Conservation (phyloP, 2,888 invertebrate species). For the Anorthoa munda region DNA sequence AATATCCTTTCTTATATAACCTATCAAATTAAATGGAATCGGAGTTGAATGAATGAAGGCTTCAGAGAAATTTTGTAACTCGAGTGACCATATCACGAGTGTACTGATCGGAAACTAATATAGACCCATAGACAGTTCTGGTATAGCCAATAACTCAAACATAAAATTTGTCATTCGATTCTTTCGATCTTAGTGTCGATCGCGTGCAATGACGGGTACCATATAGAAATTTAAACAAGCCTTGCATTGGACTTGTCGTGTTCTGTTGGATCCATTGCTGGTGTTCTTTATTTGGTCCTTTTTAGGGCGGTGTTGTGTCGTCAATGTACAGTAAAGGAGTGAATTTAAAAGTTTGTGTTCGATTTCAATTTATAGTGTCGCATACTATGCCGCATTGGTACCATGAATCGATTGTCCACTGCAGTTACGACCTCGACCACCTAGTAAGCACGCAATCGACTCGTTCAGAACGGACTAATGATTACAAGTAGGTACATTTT, state of each 20-base stretch:
- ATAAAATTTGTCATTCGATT: slow-evolving; percentile 78
- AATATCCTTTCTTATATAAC: slow-evolving; percentile 20
- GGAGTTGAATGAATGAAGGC: slow-evolving; percentile 24
- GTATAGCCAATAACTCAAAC: slow-evolving; percentile 71
- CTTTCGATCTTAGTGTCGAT: slow-evolving; percentile 72
- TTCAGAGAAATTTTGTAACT: slow-evolving; percentile 66
- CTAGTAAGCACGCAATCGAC: slow-evolving; percentile 86
- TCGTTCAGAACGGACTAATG: slow-evolving; percentile 78
- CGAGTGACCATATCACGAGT: slow-evolving; percentile 53
- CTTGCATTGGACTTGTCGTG: slow-evolving; percentile 62
- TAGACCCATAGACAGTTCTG: slow-evolving; percentile 72
- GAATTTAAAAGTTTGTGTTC: slow-evolving; percentile 74
- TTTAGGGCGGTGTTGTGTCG: slow-evolving; percentile 36
- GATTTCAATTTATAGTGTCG: slow-evolving; percentile 84
- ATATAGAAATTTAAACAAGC: slow-evolving; percentile 62
- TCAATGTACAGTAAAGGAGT: slow-evolving; percentile 70
- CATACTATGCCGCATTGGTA: slow-evolving; percentile 87
- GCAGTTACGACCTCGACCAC: slow-evolving; percentile 88
- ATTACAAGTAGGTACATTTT: slow-evolving; percentile 73
- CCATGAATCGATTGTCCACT: slow-evolving; percentile 88
- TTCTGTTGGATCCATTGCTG: slow-evolving; percentile 67
- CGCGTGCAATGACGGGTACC: slow-evolving; percentile 72
- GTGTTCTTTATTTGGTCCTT: slow-evolving; percentile 17
- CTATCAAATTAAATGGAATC: slow-evolving; percentile 37
- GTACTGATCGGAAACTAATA: slow-evolving; percentile 74